phyloP scores from a whole-genome alignment of 2,113 vertebrate species.

The Heliornis fulica region DNA sequence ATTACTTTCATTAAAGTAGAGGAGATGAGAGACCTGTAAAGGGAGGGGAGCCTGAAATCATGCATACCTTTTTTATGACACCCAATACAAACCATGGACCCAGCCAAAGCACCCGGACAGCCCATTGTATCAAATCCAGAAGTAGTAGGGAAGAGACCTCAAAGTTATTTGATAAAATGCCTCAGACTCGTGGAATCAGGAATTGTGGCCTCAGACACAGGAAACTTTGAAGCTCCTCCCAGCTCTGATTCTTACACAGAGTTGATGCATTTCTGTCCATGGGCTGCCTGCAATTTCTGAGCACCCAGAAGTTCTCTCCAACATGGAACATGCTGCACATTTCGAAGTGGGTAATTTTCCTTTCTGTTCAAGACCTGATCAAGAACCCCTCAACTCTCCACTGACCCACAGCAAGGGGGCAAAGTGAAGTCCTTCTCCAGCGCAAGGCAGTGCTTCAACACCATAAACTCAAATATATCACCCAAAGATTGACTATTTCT shows the following conservation, averaged over 20 bases:
- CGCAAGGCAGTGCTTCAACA: not conserved
- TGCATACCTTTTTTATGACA: constrained; percentile 19
- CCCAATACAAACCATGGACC: not conserved
- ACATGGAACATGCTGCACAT: not conserved
- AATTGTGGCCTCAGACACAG: not conserved
- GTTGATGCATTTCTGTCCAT: not conserved
- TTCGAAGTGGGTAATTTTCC: not conserved
- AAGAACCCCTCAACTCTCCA: not conserved
- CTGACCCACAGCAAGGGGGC: not conserved
- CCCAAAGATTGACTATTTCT: not conserved
- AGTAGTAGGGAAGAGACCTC: not conserved
- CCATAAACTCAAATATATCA: not conserved
- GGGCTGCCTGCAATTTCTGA: not conserved
- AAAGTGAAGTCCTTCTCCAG: not conserved
- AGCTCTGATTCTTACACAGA: not conserved
- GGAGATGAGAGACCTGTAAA: constrained; percentile 2
- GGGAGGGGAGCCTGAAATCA: constrained; percentile 26
- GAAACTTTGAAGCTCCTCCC: not conserved
- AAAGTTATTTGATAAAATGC: not conserved
- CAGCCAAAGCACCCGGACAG: not conserved
- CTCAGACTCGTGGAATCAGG: not conserved
- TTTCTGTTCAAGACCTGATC: not conserved
- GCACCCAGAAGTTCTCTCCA: not conserved
- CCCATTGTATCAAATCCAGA: not conserved
- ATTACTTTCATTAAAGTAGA: not conserved